Percentiles rank a stretch among this genome's conserved stretches.
These are phyloP conservation scores for Leptinotarsa lineolata DNA, from an alignment of 1,140 invertebrate species.

Conservation along the genomic window DNA sequence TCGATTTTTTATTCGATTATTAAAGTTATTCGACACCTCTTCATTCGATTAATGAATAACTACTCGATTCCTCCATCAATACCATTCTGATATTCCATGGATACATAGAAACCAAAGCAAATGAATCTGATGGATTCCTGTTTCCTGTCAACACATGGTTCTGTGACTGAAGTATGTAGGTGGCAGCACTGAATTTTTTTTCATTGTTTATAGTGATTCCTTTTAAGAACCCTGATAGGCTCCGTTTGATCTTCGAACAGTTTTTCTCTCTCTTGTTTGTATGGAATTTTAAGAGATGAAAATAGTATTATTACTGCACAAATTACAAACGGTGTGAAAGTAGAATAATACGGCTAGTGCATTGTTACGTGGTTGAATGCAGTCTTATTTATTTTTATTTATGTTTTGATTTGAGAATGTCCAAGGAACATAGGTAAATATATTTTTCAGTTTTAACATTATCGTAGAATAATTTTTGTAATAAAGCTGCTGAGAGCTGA, in stretches of 20 bases:
- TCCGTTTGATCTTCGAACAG: not conserved
- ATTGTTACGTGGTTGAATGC: constrained; percentile 78
- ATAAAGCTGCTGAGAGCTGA: constrained; percentile 82
- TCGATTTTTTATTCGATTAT: too few relatives aligned
- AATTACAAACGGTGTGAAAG: not conserved
- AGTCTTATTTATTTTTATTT: constrained; percentile 93
- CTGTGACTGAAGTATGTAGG: too few relatives aligned
- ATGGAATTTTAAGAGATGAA: not conserved
- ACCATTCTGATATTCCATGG: too few relatives aligned
- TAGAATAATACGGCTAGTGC: not conserved
- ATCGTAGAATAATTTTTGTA: constrained; percentile 39
- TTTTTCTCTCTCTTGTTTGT: not conserved
- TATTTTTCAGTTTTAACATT: constrained; percentile 82
- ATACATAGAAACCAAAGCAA: too few relatives aligned
- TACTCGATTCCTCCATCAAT: too few relatives aligned
- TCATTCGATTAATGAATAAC: too few relatives aligned
- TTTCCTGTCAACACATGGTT: too few relatives aligned
- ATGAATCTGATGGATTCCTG: too few relatives aligned
- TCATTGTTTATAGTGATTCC: too few relatives aligned
- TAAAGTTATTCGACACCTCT: too few relatives aligned
- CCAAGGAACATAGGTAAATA: constrained; percentile 87
- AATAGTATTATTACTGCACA: not conserved
- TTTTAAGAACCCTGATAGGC: too few relatives aligned
- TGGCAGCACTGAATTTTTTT: too few relatives aligned
- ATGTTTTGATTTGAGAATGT: constrained; percentile 87